These are phyloP conservation scores for Anoplius nigerrimus DNA, from an alignment of 2,888 invertebrate genomes.

Conservation along the genomic window DNA sequence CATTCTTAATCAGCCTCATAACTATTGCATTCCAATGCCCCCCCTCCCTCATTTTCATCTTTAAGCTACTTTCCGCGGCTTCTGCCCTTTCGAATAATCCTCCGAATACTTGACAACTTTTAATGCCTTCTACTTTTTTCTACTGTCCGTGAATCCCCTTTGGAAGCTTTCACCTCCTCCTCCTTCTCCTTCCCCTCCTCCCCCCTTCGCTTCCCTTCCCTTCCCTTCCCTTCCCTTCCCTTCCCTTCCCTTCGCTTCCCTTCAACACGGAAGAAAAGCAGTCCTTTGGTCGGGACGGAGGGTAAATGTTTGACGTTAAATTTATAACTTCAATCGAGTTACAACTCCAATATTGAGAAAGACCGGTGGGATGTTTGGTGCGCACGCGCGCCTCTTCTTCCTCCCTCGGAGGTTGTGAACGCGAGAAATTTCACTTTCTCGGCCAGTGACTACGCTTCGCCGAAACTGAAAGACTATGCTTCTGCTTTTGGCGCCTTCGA, in stretches of 20 bases:
- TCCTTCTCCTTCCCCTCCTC: not conserved
- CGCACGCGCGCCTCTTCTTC: not conserved
- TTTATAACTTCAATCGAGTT: constrained; percentile 30
- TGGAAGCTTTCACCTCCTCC: not conserved
- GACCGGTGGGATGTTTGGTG: not conserved
- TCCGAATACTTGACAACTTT: not conserved
- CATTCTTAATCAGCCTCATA: too few relatives aligned
- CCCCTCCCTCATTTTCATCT: too few relatives aligned
- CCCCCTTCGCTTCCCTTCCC: not conserved
- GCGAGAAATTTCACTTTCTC: constrained; percentile 2
- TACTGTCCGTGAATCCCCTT: too few relatives aligned
- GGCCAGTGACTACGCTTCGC: too few relatives aligned
- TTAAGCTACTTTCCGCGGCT: not conserved
- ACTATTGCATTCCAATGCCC: too few relatives aligned
- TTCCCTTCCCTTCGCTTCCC: constrained; percentile 6
- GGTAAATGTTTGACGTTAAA: constrained; percentile 35
- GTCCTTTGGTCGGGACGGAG: constrained; percentile 16
- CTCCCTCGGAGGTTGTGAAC: not conserved
- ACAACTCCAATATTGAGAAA: constrained; percentile 11
- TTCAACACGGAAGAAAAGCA: constrained; percentile 23
- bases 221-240: not conserved
- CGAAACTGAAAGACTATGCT: constrained; percentile 46
- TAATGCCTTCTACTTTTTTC: not conserved
- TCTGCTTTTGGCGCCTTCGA: constrained; percentile 64
- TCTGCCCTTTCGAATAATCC: not conserved